Conservation (phyloP, 2,797 vertebrate genomes). For the Poecilia picta region DNA sequence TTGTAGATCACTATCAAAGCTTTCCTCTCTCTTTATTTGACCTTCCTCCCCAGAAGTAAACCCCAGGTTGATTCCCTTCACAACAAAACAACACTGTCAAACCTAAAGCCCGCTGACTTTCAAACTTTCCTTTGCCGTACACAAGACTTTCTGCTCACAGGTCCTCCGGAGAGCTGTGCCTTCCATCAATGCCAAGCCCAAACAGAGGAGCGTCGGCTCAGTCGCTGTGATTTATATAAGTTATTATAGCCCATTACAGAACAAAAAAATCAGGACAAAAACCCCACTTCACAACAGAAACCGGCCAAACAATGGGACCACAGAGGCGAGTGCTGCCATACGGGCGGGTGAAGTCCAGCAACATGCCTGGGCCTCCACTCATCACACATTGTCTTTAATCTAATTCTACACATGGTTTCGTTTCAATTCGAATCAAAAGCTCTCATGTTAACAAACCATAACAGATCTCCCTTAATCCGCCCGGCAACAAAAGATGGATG, state of each 20-base stretch:
- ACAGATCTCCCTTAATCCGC: slow-evolving; percentile 84
- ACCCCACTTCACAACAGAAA: slow-evolving; percentile 73
- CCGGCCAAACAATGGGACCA: slow-evolving; percentile 70
- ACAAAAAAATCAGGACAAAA: slow-evolving; percentile 77
- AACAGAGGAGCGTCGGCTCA: slow-evolving; percentile 73
- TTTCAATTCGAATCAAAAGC: slow-evolving; percentile 85
- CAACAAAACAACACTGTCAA: slow-evolving; percentile 75
- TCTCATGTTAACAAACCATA: slow-evolving; percentile 85
- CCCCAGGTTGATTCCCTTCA: slow-evolving; percentile 66
- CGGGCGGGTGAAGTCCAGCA: slow-evolving; percentile 74
- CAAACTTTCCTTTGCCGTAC: slow-evolving; percentile 72
- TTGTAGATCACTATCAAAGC: slow-evolving; percentile 78
- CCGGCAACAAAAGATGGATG: slow-evolving; percentile 83
- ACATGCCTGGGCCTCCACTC: slow-evolving; percentile 71
- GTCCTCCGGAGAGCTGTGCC: slow-evolving; percentile 67
- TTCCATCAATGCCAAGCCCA: slow-evolving; percentile 80
- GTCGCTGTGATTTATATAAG: slow-evolving; percentile 82
- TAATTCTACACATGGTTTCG: slow-evolving; percentile 85
- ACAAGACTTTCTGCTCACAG: slow-evolving; percentile 65
- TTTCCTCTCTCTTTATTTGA: slow-evolving; percentile 72
- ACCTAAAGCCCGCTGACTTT: slow-evolving; percentile 69
- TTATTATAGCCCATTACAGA: slow-evolving; percentile 82
- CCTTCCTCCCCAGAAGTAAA: slow-evolving; percentile 74
- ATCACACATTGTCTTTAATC: slow-evolving; percentile 83
- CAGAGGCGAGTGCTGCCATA: slow-evolving; percentile 55